Conservation (phyloP, 2,888 invertebrate genomes). For the Ctena decussata region DNA sequence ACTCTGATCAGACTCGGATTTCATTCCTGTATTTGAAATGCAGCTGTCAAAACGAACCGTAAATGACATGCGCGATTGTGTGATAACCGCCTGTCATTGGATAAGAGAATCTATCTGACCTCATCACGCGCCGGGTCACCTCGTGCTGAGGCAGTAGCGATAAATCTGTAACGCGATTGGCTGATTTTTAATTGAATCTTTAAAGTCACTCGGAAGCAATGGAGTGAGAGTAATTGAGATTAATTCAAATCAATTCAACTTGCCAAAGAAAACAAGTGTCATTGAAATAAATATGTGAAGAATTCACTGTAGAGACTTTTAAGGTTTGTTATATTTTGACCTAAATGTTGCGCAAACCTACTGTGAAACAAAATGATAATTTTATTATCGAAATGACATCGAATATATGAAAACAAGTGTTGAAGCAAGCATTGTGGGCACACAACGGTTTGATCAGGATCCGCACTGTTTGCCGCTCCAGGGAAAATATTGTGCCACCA, state of each 20-base stretch:
- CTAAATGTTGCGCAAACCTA: neutral
- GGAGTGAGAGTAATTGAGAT: slow-evolving; percentile 70
- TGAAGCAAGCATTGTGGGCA: no score
- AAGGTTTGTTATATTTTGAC: neutral
- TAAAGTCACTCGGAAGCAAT: slow-evolving; percentile 46
- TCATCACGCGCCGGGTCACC: slow-evolving; percentile 37
- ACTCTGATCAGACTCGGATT: slow-evolving; percentile 27
- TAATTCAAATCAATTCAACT: slow-evolving; percentile 53
- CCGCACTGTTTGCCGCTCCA: no score
- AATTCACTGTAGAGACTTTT: neutral
- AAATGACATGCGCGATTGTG: slow-evolving; percentile 55
- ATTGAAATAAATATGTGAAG: slow-evolving; percentile 43
- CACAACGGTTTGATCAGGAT: no score
- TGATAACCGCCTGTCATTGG: slow-evolving; percentile 47
- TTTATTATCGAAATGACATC: no score
- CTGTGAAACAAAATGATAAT: no score
- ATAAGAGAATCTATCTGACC: slow-evolving; percentile 43
- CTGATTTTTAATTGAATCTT: slow-evolving; percentile 62
- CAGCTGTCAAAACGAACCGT: slow-evolving; percentile 42
- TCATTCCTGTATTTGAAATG: slow-evolving; percentile 30
- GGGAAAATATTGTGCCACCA: no score
- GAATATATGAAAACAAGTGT: no score
- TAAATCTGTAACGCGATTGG: slow-evolving; percentile 25
- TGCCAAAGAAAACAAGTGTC: slow-evolving; percentile 55
- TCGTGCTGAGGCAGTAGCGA: slow-evolving; percentile 13